Evolutionary conservation across 2,113 vertebrate species (phyloP), one percentile per base, ranked within the genome.

Genomic region (Oreochromis tanganicae): DNA sequence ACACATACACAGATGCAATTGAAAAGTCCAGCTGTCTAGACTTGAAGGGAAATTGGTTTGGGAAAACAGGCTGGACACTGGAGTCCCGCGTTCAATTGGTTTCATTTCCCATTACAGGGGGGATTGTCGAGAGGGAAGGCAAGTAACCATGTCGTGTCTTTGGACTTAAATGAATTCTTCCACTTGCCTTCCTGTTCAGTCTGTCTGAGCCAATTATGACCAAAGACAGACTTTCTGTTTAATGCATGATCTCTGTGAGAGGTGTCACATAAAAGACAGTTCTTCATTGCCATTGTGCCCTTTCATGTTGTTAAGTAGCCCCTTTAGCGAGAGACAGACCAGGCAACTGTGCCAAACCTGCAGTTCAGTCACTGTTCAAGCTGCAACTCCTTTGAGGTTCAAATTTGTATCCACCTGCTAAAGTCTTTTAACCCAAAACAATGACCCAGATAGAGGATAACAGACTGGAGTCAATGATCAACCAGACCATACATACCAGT

Each of bases 21-120:
- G 73, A 89, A 83, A 66, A 63, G 84, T 84, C 56, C 66, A 61
- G 82, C 63, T 80, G 90, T 93, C 94, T 93, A 93, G 92, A 94
- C 93, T 85, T 27, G 12, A 79, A 32, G 68, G 87, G 87, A 93
- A 93, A 94, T 88, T 94, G 81, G 73, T 95, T 94, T 79, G 89
- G 73, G 41, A 75, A 82, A 86, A 81, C 57, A 50, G 56, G 82
- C 68, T 91, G 85, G 86, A 93, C 94, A 82, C 73, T 81, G 55
- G 36, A 89, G 87, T 78, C 57, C 29, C 48, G 9, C 5, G 24
- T 84, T 87, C 85, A 90, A 80, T 87, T 85, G 27, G 71, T 86
- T 93, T 90, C 36, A 80, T 85, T 88, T 89, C 87, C 79, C 50
- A 88, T 90, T 88, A 85, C 73, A 68, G 38, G 54, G 19, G 27